Evolutionary conservation across 2,113 vertebrate species (phyloP).

Genomic region (Semicossyphus pulcher): DNA sequence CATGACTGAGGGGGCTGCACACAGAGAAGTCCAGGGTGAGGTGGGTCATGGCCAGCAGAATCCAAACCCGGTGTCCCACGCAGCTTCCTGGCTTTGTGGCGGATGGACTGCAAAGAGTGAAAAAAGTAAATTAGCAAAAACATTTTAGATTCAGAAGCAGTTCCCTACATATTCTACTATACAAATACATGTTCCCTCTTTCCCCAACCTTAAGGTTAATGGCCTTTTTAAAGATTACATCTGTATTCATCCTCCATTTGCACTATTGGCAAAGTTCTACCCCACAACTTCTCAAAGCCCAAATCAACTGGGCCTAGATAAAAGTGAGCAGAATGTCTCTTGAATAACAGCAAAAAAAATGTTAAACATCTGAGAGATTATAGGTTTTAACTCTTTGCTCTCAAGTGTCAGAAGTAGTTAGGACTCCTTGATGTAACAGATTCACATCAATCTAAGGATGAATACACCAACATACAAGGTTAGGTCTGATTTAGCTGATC

Average conservation of each 20-base stretch:
- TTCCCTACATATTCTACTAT: conserved; percentile 23
- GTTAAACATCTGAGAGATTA: conserved; percentile 41
- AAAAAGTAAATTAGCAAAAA: conserved; percentile 51
- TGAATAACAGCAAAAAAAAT: conserved; percentile 61
- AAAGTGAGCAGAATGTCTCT: conserved; percentile 42
- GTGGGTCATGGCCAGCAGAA: conserved; percentile 85
- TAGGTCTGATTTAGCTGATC: conserved; percentile 57
- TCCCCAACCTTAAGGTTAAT: not conserved
- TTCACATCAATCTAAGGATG: conserved; percentile 61
- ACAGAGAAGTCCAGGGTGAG: conserved; percentile 84
- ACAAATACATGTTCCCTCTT: not conserved
- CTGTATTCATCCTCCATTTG: conserved; percentile 44
- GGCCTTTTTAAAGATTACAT: conserved; percentile 32
- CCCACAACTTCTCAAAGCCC: conserved; percentile 43
- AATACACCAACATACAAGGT: conserved; percentile 65
- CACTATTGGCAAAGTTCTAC: conserved; percentile 49
- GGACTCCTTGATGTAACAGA: conserved; percentile 52
- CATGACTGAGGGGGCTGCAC: conserved; percentile 80
- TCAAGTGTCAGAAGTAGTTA: conserved; percentile 28
- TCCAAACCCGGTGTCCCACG: conserved; percentile 84
- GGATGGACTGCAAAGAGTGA: conserved; percentile 75
- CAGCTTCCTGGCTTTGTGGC: conserved; percentile 77
- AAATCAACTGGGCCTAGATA: conserved; percentile 54
- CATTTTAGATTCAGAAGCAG: conserved; percentile 20
- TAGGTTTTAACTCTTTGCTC: conserved; percentile 37